These are phyloP conservation scores for Mesocricetus auratus DNA, from an alignment of 2,113 vertebrate genomes.

Conservation along the genomic window DNA sequence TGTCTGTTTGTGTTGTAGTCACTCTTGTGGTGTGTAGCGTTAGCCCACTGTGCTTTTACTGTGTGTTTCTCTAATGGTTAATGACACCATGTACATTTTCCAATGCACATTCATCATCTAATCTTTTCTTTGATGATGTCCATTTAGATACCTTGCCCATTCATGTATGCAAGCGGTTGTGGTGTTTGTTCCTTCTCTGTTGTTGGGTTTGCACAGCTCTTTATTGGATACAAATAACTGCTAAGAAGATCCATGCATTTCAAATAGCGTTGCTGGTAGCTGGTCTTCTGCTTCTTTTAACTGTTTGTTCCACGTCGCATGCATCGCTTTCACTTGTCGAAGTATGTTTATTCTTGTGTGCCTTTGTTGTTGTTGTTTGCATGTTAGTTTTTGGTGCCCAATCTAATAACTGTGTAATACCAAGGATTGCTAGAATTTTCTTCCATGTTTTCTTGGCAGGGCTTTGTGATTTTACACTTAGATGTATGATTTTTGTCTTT, in stretches of 20 bases:
- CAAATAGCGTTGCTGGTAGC: background rate
- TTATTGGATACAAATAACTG: background rate
- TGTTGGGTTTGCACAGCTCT: background rate
- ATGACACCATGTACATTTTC: background rate
- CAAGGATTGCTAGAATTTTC: background rate
- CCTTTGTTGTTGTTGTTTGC: background rate
- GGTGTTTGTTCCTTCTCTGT: background rate
- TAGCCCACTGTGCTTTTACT: background rate
- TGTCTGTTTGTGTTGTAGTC: background rate
- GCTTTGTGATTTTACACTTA: background rate
- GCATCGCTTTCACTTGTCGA: background rate
- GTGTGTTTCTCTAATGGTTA: background rate
- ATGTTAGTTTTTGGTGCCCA: background rate
- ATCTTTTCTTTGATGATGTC: background rate
- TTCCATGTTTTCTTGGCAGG: background rate
- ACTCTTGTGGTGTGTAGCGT: background rate
- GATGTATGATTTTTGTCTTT: background rate
- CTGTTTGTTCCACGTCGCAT: background rate
- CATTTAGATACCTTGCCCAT: background rate
- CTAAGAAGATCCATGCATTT: background rate
- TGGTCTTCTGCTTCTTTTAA: background rate
- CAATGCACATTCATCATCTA: background rate
- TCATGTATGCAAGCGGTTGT: background rate
- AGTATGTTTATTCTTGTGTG: background rate
- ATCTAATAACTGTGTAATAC: background rate